Evolutionary conservation across 2,113 vertebrate genomes (phyloP).

Genomic region (Gymnobelideus leadbeateri): DNA sequence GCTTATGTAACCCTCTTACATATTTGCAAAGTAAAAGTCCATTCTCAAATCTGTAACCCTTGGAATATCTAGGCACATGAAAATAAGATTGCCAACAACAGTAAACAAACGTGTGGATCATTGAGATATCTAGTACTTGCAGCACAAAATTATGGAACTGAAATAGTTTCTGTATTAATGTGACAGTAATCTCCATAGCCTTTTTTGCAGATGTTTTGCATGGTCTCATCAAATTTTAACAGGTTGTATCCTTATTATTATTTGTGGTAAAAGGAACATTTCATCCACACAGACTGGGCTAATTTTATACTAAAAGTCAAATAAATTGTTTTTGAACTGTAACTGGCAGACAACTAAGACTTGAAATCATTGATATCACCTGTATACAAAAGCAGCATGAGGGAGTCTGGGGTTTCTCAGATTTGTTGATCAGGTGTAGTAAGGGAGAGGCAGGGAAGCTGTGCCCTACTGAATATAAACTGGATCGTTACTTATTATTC

Average conservation of each 20-base stretch:
- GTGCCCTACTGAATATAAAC: not conserved
- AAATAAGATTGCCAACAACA: not conserved
- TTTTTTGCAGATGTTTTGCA: constrained; percentile 21
- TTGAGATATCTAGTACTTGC: not conserved
- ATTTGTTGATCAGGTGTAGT: not conserved
- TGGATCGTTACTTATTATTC: not conserved
- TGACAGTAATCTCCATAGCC: not conserved
- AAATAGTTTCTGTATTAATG: constrained; percentile 26
- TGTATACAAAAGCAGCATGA: not conserved
- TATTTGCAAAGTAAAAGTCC: not conserved
- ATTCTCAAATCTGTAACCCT: not conserved
- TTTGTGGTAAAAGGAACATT: not conserved
- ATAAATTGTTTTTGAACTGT: not conserved
- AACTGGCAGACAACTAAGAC: not conserved
- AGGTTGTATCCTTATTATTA: constrained; percentile 6
- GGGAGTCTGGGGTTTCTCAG: not conserved
- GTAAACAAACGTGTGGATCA: not conserved
- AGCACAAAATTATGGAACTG: not conserved
- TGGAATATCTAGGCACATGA: not conserved
- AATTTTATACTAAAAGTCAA: not conserved
- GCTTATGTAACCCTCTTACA: not conserved
- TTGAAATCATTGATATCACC: not conserved
- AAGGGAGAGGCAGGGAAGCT: not conserved
- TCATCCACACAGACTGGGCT: not conserved
- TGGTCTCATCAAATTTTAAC: not conserved